A percentile compares a stretch with the other conserved stretches of the same genome.
These are phyloP conservation scores for Clusia tigrina DNA, from an alignment of 2,888 invertebrate species.

Conservation along the genomic window DNA sequence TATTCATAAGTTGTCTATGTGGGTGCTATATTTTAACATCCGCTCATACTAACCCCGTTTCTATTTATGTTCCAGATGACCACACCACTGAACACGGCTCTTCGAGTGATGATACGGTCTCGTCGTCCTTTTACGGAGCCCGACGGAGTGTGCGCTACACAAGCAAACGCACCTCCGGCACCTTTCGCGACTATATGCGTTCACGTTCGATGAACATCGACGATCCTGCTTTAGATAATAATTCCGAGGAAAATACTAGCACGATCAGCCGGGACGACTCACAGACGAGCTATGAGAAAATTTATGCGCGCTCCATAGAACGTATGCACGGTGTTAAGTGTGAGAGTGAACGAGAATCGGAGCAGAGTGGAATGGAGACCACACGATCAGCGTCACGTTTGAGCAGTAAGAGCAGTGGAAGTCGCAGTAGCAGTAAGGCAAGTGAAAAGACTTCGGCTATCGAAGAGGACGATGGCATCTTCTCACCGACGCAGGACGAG, in stretches of 20 bases:
- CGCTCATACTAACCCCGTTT: too few relatives aligned
- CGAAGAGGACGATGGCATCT: conserved; percentile 55
- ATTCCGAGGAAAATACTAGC: conserved; percentile 56
- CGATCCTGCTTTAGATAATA: conserved; percentile 53
- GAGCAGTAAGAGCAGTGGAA: conserved; percentile 38
- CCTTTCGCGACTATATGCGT: conserved; percentile 63
- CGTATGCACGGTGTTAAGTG: conserved; percentile 68
- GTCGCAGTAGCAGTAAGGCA: conserved; percentile 30
- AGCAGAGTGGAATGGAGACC: conserved; percentile 46
- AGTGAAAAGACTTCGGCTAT: conserved; percentile 37
- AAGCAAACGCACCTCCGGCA: conserved; percentile 64
- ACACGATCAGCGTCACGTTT: conserved; percentile 39
- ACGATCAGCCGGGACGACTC: conserved; percentile 57
- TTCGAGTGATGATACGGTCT: conserved; percentile 64
- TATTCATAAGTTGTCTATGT: too few relatives aligned
- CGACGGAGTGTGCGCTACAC: conserved; percentile 64
- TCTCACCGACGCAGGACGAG: conserved; percentile 53
- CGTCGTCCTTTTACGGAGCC: conserved; percentile 63
- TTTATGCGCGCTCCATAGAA: conserved; percentile 68
- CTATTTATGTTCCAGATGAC: conserved; percentile 41
- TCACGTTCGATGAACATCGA: conserved; percentile 61
- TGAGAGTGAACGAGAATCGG: conserved; percentile 53
- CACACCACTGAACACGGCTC: conserved; percentile 54
- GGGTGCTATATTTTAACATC: neutral
- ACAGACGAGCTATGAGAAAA: conserved; percentile 54